These are phyloP conservation scores for Cantharis lateralis DNA, from an alignment of 2,888 invertebrate species.

Conservation along the genomic window DNA sequence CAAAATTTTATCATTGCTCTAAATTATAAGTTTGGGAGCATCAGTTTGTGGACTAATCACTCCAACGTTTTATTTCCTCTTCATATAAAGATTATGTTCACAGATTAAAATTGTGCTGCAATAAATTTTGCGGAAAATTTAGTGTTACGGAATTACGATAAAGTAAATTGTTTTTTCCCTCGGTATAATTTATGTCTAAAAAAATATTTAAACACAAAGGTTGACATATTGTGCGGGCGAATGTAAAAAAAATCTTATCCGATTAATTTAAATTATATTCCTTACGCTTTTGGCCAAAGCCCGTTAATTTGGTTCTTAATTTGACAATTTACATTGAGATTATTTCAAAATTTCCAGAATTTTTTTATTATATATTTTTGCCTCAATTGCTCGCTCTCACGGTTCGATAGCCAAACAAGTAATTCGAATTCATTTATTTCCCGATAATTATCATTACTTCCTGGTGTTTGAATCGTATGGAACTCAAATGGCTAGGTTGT, in stretches of 20 bases:
- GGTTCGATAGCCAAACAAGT: too few relatives aligned
- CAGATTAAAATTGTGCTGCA: background rate
- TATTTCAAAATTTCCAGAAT: background rate
- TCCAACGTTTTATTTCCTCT: conserved; percentile 1
- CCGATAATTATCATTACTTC: too few relatives aligned
- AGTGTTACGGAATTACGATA: background rate
- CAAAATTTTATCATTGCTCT: background rate
- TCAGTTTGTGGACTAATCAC: background rate
- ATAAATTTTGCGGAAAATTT: background rate
- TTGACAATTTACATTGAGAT: background rate
- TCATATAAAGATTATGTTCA: conserved; percentile 3
- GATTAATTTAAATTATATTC: background rate
- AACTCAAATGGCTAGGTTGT: too few relatives aligned
- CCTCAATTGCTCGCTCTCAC: background rate
- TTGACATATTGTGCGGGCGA: background rate
- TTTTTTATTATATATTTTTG: background rate
- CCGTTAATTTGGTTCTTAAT: background rate
- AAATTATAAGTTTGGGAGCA: background rate
- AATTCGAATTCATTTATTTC: too few relatives aligned
- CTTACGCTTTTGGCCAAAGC: background rate
- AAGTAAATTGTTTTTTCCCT: background rate
- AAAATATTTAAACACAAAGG: background rate
- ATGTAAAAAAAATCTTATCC: background rate
- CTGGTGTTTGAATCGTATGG: too few relatives aligned
- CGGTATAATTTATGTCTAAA: background rate